Conservation (phyloP, 2,113 vertebrate genomes). For the Passer montanus region DNA sequence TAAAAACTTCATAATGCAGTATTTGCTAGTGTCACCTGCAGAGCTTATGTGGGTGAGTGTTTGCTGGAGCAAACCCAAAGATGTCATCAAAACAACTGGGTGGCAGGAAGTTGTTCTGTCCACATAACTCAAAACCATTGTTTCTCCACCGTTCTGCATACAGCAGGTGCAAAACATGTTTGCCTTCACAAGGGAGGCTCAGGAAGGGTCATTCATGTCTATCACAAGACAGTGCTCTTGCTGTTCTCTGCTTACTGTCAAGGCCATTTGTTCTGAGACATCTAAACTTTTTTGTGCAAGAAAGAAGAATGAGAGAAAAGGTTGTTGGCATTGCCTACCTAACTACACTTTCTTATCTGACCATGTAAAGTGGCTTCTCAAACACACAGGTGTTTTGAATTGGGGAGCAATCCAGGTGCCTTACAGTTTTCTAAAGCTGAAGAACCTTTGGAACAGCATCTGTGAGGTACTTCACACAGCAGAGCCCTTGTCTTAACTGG, state of each 20-base stretch:
- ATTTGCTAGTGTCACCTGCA: background rate
- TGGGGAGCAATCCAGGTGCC: background rate
- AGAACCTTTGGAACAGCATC: background rate
- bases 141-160: background rate
- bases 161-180: background rate
- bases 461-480: background rate
- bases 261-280: background rate
- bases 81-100: background rate
- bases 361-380: background rate
- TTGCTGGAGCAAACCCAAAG: background rate
- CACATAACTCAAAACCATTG: accelerated
- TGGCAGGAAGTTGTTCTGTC: background rate
- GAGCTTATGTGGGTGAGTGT: background rate
- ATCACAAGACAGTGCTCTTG: background rate
- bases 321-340: background rate
- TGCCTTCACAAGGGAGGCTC: background rate
- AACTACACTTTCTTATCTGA: background rate
- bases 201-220: accelerated
- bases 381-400: background rate
- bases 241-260: background rate
- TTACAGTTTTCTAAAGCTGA: background rate
- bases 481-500: background rate
- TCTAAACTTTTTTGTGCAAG: background rate
- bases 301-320: background rate
- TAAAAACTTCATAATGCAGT: background rate